These are phyloP conservation scores for Mythimna albipuncta DNA, from an alignment of 2,888 invertebrate species.

Conservation along the genomic window DNA sequence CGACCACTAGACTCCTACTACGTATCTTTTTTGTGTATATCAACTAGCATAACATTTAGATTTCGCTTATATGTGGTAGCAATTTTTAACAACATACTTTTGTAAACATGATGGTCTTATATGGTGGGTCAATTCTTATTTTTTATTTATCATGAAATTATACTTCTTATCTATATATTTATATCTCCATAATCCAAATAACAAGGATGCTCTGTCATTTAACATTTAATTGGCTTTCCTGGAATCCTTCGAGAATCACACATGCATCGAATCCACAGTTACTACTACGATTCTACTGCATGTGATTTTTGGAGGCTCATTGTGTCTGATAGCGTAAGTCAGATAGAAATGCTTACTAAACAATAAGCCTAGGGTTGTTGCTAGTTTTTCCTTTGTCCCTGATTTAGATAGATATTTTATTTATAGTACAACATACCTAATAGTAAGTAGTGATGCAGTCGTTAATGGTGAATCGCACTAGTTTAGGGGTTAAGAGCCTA, in stretches of 20 bases:
- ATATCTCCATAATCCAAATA: neutral
- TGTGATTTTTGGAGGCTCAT: too few species aligned
- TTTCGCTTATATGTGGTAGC: neutral
- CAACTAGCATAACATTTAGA: too few species aligned
- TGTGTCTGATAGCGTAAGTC: too few species aligned
- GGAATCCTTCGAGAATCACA: neutral
- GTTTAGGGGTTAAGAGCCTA: too few species aligned
- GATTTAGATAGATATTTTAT: too few species aligned
- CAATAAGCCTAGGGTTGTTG: neutral
- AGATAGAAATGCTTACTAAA: neutral
- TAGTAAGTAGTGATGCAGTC: too few species aligned
- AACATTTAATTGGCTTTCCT: neutral
- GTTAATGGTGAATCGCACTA: too few species aligned
- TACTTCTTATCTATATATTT: neutral
- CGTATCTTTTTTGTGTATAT: too few species aligned
- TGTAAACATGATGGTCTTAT: constrained; percentile 1
- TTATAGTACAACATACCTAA: too few species aligned
- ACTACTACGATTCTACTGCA: too few species aligned
- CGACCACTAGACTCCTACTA: too few species aligned
- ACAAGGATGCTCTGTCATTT: neutral
- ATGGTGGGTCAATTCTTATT: too few species aligned
- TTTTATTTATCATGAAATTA: neutral
- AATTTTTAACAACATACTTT: neutral
- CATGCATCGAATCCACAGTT: neutral
- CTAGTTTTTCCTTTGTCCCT: neutral